These are phyloP conservation scores for Oncorhynchus kisutch DNA, from an alignment of 2,113 vertebrate species.

Conservation along the genomic window DNA sequence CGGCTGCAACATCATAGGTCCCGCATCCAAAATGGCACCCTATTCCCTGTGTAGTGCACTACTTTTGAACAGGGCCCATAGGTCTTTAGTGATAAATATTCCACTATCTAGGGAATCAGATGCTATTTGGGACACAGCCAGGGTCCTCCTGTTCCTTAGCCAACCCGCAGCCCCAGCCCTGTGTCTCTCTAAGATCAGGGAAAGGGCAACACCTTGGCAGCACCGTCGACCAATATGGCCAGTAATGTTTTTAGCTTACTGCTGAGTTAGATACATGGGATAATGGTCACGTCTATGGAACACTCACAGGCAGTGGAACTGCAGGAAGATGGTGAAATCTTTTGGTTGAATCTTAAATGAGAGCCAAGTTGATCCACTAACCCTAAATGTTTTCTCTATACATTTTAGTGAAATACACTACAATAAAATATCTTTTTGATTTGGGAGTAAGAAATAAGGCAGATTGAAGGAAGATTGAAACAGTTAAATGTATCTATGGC, in stretches of 20 bases:
- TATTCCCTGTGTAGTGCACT: constrained; percentile 29
- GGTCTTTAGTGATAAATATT: not conserved
- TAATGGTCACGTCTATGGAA: constrained; percentile 49
- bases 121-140: constrained; percentile 15
- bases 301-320: not conserved
- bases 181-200: constrained; percentile 39
- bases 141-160: constrained; percentile 32
- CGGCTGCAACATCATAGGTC: constrained; percentile 27
- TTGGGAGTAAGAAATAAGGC: too few relatives aligned
- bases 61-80: constrained; percentile 28
- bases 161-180: constrained; percentile 45
- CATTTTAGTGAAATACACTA: constrained; percentile 33
- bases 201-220: constrained; percentile 67
- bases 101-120: not conserved
- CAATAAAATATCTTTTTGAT: constrained; percentile 15
- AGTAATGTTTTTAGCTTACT: constrained; percentile 55
- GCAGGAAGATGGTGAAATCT: constrained; percentile 17
- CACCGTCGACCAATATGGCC: constrained; percentile 48
- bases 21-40: not conserved
- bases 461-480: constrained; percentile 13
- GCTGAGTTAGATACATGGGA: constrained; percentile 58
- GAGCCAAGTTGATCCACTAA: constrained; percentile 32
- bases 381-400: constrained; percentile 47
- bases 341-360: constrained; percentile 28
- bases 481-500: constrained; percentile 42